A percentile compares a stretch with the other conserved stretches of the same genome.
Conservation (phyloP, 35 echinoderm and acorn worm species). For the Eucidaris tribuloides region DNA sequence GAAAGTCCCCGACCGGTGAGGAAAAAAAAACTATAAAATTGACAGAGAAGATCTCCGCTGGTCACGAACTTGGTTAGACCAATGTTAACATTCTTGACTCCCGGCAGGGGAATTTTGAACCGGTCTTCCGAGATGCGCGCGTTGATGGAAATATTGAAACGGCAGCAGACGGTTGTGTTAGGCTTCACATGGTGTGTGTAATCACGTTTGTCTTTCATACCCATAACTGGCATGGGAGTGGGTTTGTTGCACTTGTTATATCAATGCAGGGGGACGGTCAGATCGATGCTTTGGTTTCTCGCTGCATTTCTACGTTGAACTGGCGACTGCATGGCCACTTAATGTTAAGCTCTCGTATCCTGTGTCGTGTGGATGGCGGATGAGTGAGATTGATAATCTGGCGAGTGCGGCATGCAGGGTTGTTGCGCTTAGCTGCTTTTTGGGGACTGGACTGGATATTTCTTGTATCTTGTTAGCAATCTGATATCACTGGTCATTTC, state of each 20-base stretch:
- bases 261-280: background rate
- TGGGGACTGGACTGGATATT: too few relatives aligned
- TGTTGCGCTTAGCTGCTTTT: too few relatives aligned
- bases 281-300: constrained; percentile 7
- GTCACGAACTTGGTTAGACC: background rate
- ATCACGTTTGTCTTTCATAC: constrained; percentile 15
- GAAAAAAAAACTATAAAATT: background rate
- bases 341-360: too few relatives aligned
- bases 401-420: too few relatives aligned
- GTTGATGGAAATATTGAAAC: background rate
- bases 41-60: background rate
- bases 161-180: background rate
- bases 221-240: background rate
- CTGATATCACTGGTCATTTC: too few relatives aligned
- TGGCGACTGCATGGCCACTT: too few relatives aligned
- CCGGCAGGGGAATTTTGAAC: background rate
- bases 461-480: too few relatives aligned
- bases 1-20: background rate
- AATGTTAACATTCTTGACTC: background rate
- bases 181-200: constrained; percentile 19
- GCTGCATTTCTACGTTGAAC: too few relatives aligned
- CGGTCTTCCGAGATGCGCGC: background rate
- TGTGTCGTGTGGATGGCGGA: too few relatives aligned
- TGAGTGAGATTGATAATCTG: too few relatives aligned
- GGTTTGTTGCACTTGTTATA: constrained; percentile 31